Conservation (phyloP, 2,888 invertebrate species). For the Merodon equestris region DNA sequence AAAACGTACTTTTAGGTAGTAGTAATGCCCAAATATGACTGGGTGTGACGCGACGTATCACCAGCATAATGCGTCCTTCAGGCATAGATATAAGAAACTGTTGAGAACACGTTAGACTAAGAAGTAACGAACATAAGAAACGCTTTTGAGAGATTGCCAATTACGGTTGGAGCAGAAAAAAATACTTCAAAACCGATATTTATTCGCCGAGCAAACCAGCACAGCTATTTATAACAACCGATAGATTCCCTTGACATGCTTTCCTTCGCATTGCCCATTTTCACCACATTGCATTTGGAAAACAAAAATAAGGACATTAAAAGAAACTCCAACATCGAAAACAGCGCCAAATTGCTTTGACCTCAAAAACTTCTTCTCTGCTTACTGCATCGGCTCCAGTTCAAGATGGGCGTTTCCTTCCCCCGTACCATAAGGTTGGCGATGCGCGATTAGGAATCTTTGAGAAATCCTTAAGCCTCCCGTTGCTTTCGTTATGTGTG, state of each 20-base stretch:
- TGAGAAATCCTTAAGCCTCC: constrained; percentile 58
- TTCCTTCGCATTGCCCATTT: constrained; percentile 21
- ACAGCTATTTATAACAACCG: constrained; percentile 45
- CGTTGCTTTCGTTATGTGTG: constrained; percentile 50
- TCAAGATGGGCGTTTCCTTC: constrained; percentile 50
- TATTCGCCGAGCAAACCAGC: constrained; percentile 55
- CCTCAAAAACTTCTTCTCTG: constrained; percentile 43
- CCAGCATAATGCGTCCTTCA: no score
- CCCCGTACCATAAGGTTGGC: constrained; percentile 23
- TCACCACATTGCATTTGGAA: constrained; percentile 19
- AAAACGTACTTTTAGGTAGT: no score
- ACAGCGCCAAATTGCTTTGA: constrained; percentile 61
- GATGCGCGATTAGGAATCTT: constrained; percentile 51
- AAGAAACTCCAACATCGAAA: constrained; percentile 41
- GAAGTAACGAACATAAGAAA: constrained; percentile 1
- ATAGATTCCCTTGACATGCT: constrained; percentile 65
- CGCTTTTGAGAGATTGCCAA: constrained; percentile 58
- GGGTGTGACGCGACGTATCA: no score
- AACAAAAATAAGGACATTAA: constrained; percentile 21
- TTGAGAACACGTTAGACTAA: no score
- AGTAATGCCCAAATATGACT: no score
- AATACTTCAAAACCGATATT: constrained; percentile 17
- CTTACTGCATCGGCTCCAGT: not conserved
- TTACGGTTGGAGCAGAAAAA: constrained; percentile 4
- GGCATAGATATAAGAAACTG: no score